A percentile compares a stretch with the other conserved stretches of the same genome.
Conservation (phyloP, 2,113 vertebrate species). For the Numida meleagris region DNA sequence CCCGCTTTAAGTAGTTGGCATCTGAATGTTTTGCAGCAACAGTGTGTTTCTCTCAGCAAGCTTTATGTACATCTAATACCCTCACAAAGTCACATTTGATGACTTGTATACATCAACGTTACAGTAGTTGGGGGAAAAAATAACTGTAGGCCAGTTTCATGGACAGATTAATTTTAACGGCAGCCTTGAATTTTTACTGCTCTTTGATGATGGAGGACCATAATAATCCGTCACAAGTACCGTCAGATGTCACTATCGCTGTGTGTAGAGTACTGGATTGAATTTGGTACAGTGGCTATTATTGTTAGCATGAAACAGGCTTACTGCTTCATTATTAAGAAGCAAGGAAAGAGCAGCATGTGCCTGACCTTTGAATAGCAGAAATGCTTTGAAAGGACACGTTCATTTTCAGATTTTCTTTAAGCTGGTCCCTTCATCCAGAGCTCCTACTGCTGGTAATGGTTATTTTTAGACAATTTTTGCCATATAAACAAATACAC, state of each 20-base stretch:
- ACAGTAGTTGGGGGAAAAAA: background rate
- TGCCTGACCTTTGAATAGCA: background rate
- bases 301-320: conserved; percentile 1
- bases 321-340: background rate
- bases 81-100: background rate
- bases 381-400: background rate
- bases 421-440: background rate
- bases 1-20: background rate
- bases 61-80: background rate
- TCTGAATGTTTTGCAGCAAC: background rate
- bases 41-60: background rate
- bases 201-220: conserved; percentile 20
- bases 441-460: background rate
- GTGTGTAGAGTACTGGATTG: background rate
- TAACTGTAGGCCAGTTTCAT: background rate
- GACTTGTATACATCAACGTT: background rate
- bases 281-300: background rate
- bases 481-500: background rate
- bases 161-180: conserved; percentile 53
- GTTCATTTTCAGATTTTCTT: background rate
- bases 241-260: background rate
- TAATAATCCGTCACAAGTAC: conserved; percentile 29
- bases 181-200: conserved; percentile 52
- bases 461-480: background rate
- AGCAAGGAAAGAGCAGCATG: background rate